A percentile compares a stretch with the other conserved stretches of the same genome.
Evolutionary conservation across 2,888 invertebrate genomes (phyloP).

Genomic region (Eudemis profundana): DNA sequence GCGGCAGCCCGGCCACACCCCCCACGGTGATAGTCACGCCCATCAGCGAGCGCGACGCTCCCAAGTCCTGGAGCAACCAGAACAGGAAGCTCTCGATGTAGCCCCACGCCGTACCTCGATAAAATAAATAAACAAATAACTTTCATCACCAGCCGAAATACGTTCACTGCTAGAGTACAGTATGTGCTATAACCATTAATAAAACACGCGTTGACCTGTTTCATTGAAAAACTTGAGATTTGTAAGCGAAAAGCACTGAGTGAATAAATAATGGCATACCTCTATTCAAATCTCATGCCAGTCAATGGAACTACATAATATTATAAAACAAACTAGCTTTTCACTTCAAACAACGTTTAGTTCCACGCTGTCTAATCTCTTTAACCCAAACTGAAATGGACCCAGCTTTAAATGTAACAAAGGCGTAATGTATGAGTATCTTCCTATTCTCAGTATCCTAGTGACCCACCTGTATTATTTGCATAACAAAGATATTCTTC

Average conservation of each 20-base stretch:
- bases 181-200: too few relatives aligned
- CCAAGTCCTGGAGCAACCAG: slow-evolving; percentile 91
- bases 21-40: slow-evolving; percentile 92
- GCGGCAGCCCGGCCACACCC: slow-evolving; percentile 90
- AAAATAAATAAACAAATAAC: slow-evolving; percentile 44
- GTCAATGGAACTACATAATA: too few relatives aligned
- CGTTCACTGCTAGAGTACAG: too few relatives aligned
- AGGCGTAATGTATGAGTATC: not conserved
- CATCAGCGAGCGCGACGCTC: slow-evolving; percentile 91
- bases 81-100: slow-evolving; percentile 93
- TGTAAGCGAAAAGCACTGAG: too few relatives aligned
- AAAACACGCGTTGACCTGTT: too few relatives aligned
- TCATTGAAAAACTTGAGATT: too few relatives aligned
- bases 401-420: slow-evolving; percentile 2
- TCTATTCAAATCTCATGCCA: too few relatives aligned
- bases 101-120: slow-evolving; percentile 92
- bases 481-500: slow-evolving; percentile 9
- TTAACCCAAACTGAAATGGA: slow-evolving; percentile 1
- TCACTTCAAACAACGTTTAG: too few relatives aligned
- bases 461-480: not conserved
- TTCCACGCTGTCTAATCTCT: not conserved
- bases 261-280: too few relatives aligned
- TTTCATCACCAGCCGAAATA: too few relatives aligned
- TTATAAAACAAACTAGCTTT: not conserved
- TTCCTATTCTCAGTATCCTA: not conserved